phyloP scores from a whole-genome alignment of 2,888 invertebrate species.

The Volucella bombylans region DNA sequence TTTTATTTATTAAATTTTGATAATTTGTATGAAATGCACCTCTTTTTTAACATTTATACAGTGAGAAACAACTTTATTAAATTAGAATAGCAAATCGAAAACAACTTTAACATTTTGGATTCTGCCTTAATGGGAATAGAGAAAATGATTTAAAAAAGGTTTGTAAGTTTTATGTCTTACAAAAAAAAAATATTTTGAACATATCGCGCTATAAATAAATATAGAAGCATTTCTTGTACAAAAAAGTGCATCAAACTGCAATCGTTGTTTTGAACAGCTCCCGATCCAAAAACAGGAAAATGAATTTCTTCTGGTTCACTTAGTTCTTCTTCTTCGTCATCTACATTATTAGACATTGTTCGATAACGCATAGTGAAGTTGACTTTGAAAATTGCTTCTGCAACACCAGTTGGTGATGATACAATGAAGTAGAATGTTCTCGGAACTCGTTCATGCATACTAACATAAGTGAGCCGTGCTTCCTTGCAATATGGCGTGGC shows the following conservation, averaged over 20 bases:
- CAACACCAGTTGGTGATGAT: conserved; percentile 82
- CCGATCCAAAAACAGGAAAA: conserved; percentile 81
- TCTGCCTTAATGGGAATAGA: neutral
- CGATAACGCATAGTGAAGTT: conserved; percentile 82
- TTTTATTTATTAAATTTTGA: conserved; percentile 55
- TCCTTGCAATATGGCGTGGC: conserved; percentile 83
- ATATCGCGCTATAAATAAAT: conserved; percentile 13
- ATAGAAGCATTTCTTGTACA: conserved; percentile 9
- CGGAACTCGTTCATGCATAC: conserved; percentile 82
- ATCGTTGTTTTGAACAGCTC: conserved; percentile 24
- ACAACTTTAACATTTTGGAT: too few relatives aligned
- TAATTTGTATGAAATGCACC: conserved; percentile 64
- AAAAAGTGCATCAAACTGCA: conserved; percentile 20
- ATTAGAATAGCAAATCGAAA: conserved; percentile 58
- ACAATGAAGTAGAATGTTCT: conserved; percentile 82
- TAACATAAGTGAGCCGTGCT: conserved; percentile 82
- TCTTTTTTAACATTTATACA: conserved; percentile 65
- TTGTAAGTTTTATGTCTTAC: neutral
- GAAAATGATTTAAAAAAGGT: neutral
- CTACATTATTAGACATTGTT: conserved; percentile 81
- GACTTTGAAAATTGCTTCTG: conserved; percentile 82
- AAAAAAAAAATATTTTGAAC: conserved; percentile 19
- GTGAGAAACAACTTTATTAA: conserved; percentile 38
- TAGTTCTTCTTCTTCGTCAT: conserved; percentile 82
- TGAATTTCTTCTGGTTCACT: conserved; percentile 82